Percentiles rank a stretch among this genome's conserved stretches.
These are phyloP conservation scores for Petrolisthes cinctipes DNA, from an alignment of 2,888 invertebrate genomes.

Conservation along the genomic window DNA sequence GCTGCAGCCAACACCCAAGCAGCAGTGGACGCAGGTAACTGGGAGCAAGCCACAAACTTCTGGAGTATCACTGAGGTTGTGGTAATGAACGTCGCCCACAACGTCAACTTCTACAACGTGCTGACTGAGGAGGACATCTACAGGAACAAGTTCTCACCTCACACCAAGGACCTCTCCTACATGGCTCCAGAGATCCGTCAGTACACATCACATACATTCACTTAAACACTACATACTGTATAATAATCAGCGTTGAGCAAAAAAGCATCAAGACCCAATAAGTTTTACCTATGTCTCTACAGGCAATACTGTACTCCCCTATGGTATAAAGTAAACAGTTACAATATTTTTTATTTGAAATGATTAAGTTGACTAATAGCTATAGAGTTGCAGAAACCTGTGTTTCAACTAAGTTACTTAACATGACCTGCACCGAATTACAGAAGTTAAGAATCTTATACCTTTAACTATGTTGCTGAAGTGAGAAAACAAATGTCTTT, in stretches of 20 bases:
- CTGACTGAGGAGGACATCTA: constrained; percentile 58
- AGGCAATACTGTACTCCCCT: too few species aligned
- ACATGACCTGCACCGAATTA: background rate
- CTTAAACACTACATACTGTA: too few species aligned
- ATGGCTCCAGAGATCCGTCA: constrained; percentile 58
- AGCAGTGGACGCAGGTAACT: constrained; percentile 43
- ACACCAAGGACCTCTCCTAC: constrained; percentile 43
- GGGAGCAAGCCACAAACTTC: constrained; percentile 49
- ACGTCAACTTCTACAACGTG: constrained; percentile 65
- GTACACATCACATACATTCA: constrained; percentile 8
- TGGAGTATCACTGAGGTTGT: constrained; percentile 57
- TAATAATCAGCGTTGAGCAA: too few species aligned
- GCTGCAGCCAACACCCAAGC: constrained; percentile 53
- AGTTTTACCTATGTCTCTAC: too few species aligned
- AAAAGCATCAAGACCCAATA: too few species aligned
- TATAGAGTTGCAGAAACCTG: background rate
- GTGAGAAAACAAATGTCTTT: background rate
- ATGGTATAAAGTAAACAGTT: too few species aligned
- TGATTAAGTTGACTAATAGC: too few species aligned
- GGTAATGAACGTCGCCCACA: constrained; percentile 36
- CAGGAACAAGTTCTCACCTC: constrained; percentile 1
- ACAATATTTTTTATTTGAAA: too few species aligned
- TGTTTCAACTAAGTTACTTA: background rate
- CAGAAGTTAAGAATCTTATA: background rate
- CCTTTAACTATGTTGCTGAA: background rate